Conservation (phyloP, 1,140 invertebrate genomes). For the Scaptomyza montana region DNA sequence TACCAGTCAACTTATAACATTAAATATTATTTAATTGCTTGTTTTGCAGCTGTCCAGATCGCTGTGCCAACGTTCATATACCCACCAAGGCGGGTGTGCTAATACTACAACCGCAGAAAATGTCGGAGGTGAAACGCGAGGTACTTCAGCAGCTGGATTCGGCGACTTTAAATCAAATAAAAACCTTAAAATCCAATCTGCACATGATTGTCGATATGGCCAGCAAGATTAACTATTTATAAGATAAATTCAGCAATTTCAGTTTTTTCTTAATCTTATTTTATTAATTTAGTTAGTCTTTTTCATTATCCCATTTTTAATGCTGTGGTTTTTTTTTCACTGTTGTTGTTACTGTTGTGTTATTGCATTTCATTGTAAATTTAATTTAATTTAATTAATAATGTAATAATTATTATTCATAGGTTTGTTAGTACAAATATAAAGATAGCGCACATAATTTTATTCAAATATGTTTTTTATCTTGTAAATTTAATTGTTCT, state of each 20-base stretch:
- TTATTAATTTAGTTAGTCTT: conserved; percentile 82
- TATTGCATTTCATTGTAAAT: conserved; percentile 70
- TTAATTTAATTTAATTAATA: conserved; percentile 82
- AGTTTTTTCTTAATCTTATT: conserved; percentile 52
- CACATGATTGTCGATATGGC: conserved; percentile 60
- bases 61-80: conserved; percentile 85
- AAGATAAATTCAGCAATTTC: neutral
- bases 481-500: conserved; percentile 56
- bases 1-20: no score
- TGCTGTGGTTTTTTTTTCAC: conserved; percentile 51
- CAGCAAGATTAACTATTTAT: conserved; percentile 15
- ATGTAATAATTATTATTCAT: conserved; percentile 68
- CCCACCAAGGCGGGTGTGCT: conserved; percentile 84
- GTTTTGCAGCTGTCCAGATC: conserved; percentile 65
- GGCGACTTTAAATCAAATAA: conserved; percentile 61
- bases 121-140: conserved; percentile 49
- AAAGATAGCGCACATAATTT: conserved; percentile 63
- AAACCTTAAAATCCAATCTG: conserved; percentile 61
- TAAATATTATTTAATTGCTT: neutral
- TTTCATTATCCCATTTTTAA: conserved; percentile 78
- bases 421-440: conserved; percentile 72
- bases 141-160: conserved; percentile 60
- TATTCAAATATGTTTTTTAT: conserved; percentile 38
- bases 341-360: conserved; percentile 44
- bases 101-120: conserved; percentile 55